phyloP scores from a whole-genome alignment of 1,140 invertebrate species.

The Brachionus manjavacas region DNA sequence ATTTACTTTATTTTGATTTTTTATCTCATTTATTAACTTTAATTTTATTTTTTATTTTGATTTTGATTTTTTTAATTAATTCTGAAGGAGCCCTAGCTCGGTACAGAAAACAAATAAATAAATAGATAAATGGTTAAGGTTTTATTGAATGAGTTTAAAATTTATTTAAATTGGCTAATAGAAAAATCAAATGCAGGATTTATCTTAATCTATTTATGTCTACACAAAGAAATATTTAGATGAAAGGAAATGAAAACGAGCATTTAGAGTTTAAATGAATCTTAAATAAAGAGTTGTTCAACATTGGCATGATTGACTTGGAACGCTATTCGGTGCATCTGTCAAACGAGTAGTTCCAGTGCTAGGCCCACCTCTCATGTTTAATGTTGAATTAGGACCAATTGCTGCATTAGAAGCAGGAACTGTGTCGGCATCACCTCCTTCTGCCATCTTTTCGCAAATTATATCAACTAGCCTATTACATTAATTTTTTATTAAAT shows the following conservation, averaged over 20 bases:
- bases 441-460: slow-evolving; percentile 40
- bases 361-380: neutral
- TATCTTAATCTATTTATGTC: neutral
- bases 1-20: too few species aligned
- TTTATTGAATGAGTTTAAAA: neutral
- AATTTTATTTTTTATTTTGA: too few species aligned
- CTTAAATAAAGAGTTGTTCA: neutral
- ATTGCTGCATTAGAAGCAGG: neutral
- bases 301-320: slow-evolving; percentile 39
- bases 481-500: slow-evolving; percentile 2
- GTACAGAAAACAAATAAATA: too few species aligned
- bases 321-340: neutral
- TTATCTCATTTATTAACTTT: too few species aligned
- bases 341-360: slow-evolving; percentile 28
- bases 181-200: neutral
- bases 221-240: neutral
- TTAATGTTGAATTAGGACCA: neutral
- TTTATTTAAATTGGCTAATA: neutral
- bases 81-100: too few species aligned
- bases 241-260: neutral
- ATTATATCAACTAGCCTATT: slow-evolving; percentile 42
- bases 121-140: neutral
- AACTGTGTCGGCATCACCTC: neutral
- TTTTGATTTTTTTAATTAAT: too few species aligned
- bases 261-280: neutral